Percentiles rank a stretch among this genome's conserved stretches.
These are phyloP conservation scores for Varanus komodoensis DNA, from an alignment of 2,113 vertebrate genomes.

Conservation along the genomic window DNA sequence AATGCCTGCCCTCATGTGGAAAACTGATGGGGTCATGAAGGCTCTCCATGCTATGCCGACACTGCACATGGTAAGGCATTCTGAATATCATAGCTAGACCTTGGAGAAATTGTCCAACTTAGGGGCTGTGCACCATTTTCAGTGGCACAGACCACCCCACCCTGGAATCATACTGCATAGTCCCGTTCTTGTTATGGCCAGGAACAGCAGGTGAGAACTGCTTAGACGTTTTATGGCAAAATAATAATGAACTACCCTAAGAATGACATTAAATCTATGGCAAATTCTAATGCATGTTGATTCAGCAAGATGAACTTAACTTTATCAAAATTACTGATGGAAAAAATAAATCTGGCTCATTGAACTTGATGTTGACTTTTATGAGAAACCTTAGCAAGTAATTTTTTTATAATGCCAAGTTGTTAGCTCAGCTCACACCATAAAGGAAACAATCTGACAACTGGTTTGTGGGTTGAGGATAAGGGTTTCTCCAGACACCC, in stretches of 20 bases:
- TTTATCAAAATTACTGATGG: not conserved
- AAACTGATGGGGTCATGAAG: not conserved
- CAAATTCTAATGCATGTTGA: not conserved
- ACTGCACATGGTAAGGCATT: not conserved
- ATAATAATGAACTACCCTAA: not conserved
- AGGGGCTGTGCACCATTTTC: not conserved
- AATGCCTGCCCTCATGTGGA: not conserved
- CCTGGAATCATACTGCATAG: no score
- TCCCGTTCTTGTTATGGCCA: not conserved
- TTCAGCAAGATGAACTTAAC: not conserved
- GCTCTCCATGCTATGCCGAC: not conserved
- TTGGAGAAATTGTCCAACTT: not conserved
- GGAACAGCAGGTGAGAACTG: not conserved
- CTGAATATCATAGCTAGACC: not conserved
- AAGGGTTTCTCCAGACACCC: conserved; percentile 63
- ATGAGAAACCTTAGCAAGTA: not conserved
- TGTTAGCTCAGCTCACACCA: conserved; percentile 18
- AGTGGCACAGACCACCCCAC: not conserved
- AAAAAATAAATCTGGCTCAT: not conserved
- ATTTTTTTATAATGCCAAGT: not conserved
- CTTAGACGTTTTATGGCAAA: not conserved
- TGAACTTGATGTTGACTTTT: not conserved
- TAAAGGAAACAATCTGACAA: conserved; percentile 32
- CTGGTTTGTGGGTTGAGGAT: conserved; percentile 63
- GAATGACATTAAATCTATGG: not conserved